Evolutionary conservation across 2,113 vertebrate genomes (phyloP).

Genomic region (Mellivora capensis): DNA sequence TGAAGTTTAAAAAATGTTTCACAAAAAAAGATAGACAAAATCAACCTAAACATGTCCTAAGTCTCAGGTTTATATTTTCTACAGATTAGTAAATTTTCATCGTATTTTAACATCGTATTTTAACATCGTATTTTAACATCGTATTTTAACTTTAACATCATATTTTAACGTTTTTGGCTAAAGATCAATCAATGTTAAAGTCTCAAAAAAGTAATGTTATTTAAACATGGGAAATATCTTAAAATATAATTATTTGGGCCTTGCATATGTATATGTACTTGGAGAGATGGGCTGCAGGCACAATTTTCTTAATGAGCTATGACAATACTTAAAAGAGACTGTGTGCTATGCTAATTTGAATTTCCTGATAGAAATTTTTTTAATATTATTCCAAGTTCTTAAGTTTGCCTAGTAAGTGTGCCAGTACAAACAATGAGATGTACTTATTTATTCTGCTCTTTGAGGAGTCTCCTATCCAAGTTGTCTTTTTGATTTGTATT

Average conservation of each 20-base stretch:
- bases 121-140: slow-evolving; percentile 13
- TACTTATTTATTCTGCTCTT: slow-evolving; percentile 52
- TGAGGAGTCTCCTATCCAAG: slow-evolving; percentile 30
- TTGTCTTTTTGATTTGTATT: slow-evolving; percentile 4
- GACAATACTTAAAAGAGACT: slow-evolving; percentile 39
- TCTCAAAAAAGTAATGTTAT: slow-evolving; percentile 47
- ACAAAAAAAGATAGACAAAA: background rate
- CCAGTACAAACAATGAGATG: slow-evolving; percentile 43
- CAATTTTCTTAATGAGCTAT: slow-evolving; percentile 69
- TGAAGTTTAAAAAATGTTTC: background rate
- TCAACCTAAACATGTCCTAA: background rate
- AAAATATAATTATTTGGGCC: slow-evolving; percentile 29
- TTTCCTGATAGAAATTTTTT: slow-evolving; percentile 61
- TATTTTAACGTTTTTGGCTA: slow-evolving; percentile 18
- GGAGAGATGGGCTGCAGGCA: slow-evolving; percentile 37
- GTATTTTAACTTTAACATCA: slow-evolving; percentile 5
- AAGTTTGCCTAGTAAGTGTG: background rate
- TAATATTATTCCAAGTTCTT: slow-evolving; percentile 50
- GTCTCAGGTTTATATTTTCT: background rate
- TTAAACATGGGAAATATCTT: slow-evolving; percentile 49
- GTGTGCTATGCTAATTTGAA: slow-evolving; percentile 47
- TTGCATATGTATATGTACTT: slow-evolving; percentile 33
- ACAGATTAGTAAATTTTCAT: slow-evolving; percentile 17
- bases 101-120: background rate
- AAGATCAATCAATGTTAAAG: slow-evolving; percentile 29